phyloP scores from a whole-genome alignment of 1,140 invertebrate genomes.

The Drosophila pallidifrons region DNA sequence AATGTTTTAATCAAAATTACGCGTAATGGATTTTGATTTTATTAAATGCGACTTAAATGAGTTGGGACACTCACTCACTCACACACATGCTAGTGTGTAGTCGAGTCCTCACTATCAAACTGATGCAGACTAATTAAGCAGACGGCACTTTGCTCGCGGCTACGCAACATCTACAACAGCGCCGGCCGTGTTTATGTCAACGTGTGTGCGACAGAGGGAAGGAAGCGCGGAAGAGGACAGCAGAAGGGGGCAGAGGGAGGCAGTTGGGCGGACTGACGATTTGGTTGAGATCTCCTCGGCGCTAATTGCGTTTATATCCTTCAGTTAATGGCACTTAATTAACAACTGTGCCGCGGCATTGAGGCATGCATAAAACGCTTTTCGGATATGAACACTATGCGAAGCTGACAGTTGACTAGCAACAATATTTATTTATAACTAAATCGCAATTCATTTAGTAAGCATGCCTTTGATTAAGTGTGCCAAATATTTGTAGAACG shows the following conservation, averaged over 20 bases:
- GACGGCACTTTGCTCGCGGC: constrained; percentile 69
- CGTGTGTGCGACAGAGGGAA: neutral
- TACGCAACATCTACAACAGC: constrained; percentile 80
- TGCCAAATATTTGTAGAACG: constrained; percentile 8
- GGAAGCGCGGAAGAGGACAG: neutral
- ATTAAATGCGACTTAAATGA: constrained; percentile 84
- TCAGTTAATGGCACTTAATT: constrained; percentile 84
- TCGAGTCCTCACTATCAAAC: constrained; percentile 7
- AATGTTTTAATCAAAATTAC: constrained; percentile 83
- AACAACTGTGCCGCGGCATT: constrained; percentile 78
- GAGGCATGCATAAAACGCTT: constrained; percentile 57
- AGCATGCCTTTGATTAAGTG: neutral
- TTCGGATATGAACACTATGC: constrained; percentile 45
- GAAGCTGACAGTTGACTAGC: constrained; percentile 42
- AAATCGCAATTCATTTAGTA: neutral
- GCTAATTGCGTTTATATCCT: constrained; percentile 84
- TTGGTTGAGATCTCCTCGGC: constrained; percentile 79
- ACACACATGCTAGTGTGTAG: neutral
- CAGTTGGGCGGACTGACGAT: constrained; percentile 43
- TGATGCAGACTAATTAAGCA: constrained; percentile 79
- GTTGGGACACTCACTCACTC: constrained; percentile 47
- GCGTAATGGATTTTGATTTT: constrained; percentile 83
- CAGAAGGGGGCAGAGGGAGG: neutral
- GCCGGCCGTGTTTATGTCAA: constrained; percentile 55
- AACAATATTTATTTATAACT: constrained; percentile 37